A percentile compares a stretch with the other conserved stretches of the same genome.
Evolutionary conservation across 1,140 invertebrate genomes (phyloP).

Genomic region (Pseudobourletiella spinata): DNA sequence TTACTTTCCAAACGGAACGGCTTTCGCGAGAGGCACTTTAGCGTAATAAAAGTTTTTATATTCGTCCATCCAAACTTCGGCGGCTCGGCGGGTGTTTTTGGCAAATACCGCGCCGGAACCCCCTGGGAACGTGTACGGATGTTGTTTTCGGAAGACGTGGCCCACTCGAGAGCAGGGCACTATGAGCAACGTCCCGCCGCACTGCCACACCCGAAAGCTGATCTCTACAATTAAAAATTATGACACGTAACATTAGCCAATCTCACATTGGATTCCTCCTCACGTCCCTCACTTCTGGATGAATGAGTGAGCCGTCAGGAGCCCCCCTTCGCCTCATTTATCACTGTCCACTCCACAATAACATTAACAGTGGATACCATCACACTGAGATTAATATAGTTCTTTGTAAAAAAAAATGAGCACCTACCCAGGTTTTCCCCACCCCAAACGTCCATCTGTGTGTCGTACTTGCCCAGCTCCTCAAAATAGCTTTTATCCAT

Average conservation of each 20-base stretch:
- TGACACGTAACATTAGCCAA: background rate
- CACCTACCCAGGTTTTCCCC: conserved; percentile 65
- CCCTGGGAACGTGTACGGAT: conserved; percentile 91
- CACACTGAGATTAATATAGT: too few relatives aligned
- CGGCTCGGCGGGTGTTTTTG: conserved; percentile 69
- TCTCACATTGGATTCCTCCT: background rate
- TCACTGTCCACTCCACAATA: too few relatives aligned
- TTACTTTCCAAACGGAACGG: conserved; percentile 82
- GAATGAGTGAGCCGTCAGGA: too few relatives aligned
- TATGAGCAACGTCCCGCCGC: conserved; percentile 86
- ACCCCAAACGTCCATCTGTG: conserved; percentile 92
- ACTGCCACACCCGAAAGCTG: conserved; percentile 86
- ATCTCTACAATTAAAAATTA: conserved; percentile 47
- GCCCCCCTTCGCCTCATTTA: too few relatives aligned
- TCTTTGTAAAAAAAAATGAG: too few relatives aligned
- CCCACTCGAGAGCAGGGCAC: conserved; percentile 87
- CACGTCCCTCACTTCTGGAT: background rate
- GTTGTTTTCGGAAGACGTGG: conserved; percentile 68
- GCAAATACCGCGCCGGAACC: conserved; percentile 84
- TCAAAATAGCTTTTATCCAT: conserved; percentile 88
- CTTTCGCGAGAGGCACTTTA: conserved; percentile 73
- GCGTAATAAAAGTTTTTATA: conserved; percentile 88
- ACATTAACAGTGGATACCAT: too few relatives aligned
- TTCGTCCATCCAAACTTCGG: conserved; percentile 95
- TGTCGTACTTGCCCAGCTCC: conserved; percentile 83